Base-by-base conservation (phyloP, 2,113 vertebrate species). In the Malurus elegans region DNA sequence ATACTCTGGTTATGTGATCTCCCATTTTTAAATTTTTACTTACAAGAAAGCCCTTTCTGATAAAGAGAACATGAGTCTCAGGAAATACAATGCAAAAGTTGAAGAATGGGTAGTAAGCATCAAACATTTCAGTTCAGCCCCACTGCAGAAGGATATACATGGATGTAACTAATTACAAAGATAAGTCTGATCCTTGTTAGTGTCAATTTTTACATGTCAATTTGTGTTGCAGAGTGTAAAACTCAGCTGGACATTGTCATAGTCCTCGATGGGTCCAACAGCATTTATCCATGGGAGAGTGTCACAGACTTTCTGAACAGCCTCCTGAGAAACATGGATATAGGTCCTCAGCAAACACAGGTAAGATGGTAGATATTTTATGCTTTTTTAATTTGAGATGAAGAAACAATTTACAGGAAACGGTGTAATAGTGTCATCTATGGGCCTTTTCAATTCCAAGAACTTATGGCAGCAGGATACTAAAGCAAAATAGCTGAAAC, bases 221-320 rank as follows among this genome's bases (percentile, higher is more conserved):
- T 89, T 93, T 92, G 32, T 96, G 17, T 98, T 98, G 20, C 97
- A 99, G 99, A 98, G 15, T 99, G 99, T 94, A 96, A 96, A 36
- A 98, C 98, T 54, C 98, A 98, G 57, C 69, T 99, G 96, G 99
- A 99, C 70, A 99, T 99, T 1, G 98, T 99, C 83, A 98, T 99
- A 10, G 99, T 99, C 36, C 98, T 99, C 17, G 99, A 99, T 80
- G 99, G 99, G 12, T 99, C 99, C 29, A 99, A 99, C 97, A 99
- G 99, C 62, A 99, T 99, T 96, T 99, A 99, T 81, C 99, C 99
- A 12, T 99, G 99, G 99, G 51, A 94, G 3, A 98, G 98, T 54
- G 98, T 99, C 79, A 98, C 95, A 4, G 95, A 92, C 0, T 99
- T 99, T 92, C 97, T 99, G 82, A 89, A 95, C 20, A 98, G 98